phyloP scores from a whole-genome alignment of 1,140 invertebrate genomes.

The Drosophila ananassae region DNA sequence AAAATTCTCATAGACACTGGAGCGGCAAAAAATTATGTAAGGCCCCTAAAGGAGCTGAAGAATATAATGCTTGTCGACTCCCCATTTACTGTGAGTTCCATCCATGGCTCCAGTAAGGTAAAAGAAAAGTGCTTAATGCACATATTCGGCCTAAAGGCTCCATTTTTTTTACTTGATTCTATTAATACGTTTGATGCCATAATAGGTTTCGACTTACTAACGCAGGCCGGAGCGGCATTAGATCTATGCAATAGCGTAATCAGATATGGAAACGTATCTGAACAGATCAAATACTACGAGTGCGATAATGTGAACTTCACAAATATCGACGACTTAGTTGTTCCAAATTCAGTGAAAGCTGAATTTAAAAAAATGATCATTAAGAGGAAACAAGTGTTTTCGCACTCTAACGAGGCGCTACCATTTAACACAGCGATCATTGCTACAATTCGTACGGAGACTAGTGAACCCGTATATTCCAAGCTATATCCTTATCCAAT shows the following conservation, averaged over 20 bases:
- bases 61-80: slow-evolving; percentile 13
- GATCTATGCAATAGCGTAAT: slow-evolving; percentile 1
- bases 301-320: slow-evolving; percentile 10
- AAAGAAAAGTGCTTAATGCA: slow-evolving; percentile 16
- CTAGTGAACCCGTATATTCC: slow-evolving; percentile 9
- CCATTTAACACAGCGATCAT: slow-evolving; percentile 2
- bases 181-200: background rate
- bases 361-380: background rate
- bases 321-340: background rate
- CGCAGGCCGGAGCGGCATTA: background rate
- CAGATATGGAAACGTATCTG: slow-evolving; percentile 10
- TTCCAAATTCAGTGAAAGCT: slow-evolving; percentile 9
- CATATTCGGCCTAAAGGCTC: slow-evolving; percentile 14
- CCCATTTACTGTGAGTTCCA: slow-evolving; percentile 24
- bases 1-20: slow-evolving; percentile 22
- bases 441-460: background rate
- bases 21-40: slow-evolving; percentile 23
- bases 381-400: slow-evolving; percentile 5
- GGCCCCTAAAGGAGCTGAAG: slow-evolving; percentile 19
- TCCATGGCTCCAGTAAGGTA: slow-evolving; percentile 11
- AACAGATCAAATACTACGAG: slow-evolving; percentile 4
- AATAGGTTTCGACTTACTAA: slow-evolving; percentile 4
- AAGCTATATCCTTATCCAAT: slow-evolving; percentile 7
- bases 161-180: slow-evolving; percentile 4
- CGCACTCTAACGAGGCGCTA: background rate